A percentile compares a stretch with the other conserved stretches of the same genome.
These are phyloP conservation scores for Rhynchophorus ferrugineus DNA, from an alignment of 1,140 invertebrate species.

Conservation along the genomic window DNA sequence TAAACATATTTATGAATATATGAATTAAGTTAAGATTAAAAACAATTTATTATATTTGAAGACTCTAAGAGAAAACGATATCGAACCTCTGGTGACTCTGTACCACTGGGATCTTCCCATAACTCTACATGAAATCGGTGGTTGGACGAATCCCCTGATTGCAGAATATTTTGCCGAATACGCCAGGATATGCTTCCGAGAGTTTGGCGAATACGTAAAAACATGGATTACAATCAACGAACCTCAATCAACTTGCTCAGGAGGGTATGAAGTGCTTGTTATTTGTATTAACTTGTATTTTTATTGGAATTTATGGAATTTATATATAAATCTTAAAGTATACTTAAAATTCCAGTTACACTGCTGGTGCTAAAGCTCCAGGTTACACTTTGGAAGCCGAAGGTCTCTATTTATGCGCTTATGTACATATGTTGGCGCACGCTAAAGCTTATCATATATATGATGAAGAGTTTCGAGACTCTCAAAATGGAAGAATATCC, in stretches of 20 bases:
- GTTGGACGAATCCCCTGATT: conserved; percentile 42
- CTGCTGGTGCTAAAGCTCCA: too few species aligned
- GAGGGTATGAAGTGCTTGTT: conserved; percentile 18
- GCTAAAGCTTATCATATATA: conserved; percentile 60
- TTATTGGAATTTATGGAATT: not conserved
- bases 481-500: conserved; percentile 47
- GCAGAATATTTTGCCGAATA: conserved; percentile 38
- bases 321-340: too few species aligned
- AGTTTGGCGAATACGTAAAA: conserved; percentile 37
- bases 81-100: conserved; percentile 47
- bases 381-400: conserved; percentile 40
- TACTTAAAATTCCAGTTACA: not conserved
- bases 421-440: conserved; percentile 56
- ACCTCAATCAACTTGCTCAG: conserved; percentile 36
- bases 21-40: too few species aligned
- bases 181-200: conserved; percentile 27
- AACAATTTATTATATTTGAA: too few species aligned
- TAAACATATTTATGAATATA: too few species aligned
- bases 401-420: conserved; percentile 48
- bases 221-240: conserved; percentile 49
- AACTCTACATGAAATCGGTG: conserved; percentile 43
- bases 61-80: conserved; percentile 26
- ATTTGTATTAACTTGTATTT: not conserved
- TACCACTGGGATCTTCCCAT: conserved; percentile 42
- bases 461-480: conserved; percentile 49